phyloP scores from a whole-genome alignment of 2,888 invertebrate species.

The Loripinus fragilis region DNA sequence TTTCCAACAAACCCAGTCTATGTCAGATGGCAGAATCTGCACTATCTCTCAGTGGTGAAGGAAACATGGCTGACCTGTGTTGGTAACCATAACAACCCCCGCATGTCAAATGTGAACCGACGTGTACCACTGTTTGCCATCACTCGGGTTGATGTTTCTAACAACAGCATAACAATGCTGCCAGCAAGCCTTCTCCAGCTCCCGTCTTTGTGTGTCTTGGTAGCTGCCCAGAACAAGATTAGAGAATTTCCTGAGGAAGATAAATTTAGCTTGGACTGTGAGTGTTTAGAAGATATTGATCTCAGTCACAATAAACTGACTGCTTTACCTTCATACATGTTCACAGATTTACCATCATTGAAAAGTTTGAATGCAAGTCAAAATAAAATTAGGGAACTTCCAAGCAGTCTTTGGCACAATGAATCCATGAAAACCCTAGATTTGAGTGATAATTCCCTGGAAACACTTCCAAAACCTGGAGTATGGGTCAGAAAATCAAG shows the following conservation, averaged over 20 bases:
- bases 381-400: slow-evolving; percentile 92
- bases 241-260: slow-evolving; percentile 88
- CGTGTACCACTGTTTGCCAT: slow-evolving; percentile 92
- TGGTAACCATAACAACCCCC: slow-evolving; percentile 92
- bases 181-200: slow-evolving; percentile 92
- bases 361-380: slow-evolving; percentile 93
- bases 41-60: slow-evolving; percentile 88
- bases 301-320: slow-evolving; percentile 93
- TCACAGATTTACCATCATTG: slow-evolving; percentile 89
- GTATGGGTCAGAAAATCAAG: background rate
- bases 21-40: slow-evolving; percentile 93
- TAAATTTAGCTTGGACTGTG: slow-evolving; percentile 82
- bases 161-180: slow-evolving; percentile 90
- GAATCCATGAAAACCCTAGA: slow-evolving; percentile 55
- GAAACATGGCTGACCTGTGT: slow-evolving; percentile 93
- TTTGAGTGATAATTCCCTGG: slow-evolving; percentile 55
- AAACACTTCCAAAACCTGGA: slow-evolving; percentile 38
- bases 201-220: slow-evolving; percentile 92
- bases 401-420: slow-evolving; percentile 75
- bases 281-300: slow-evolving; percentile 94
- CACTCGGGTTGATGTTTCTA: slow-evolving; percentile 96
- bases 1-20: slow-evolving; percentile 86
- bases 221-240: slow-evolving; percentile 92
- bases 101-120: slow-evolving; percentile 88
- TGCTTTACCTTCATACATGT: slow-evolving; percentile 91